Percentiles rank a stretch among this genome's conserved stretches.
Conservation (phyloP, 2,888 invertebrate genomes). For the Netelia virgata region DNA sequence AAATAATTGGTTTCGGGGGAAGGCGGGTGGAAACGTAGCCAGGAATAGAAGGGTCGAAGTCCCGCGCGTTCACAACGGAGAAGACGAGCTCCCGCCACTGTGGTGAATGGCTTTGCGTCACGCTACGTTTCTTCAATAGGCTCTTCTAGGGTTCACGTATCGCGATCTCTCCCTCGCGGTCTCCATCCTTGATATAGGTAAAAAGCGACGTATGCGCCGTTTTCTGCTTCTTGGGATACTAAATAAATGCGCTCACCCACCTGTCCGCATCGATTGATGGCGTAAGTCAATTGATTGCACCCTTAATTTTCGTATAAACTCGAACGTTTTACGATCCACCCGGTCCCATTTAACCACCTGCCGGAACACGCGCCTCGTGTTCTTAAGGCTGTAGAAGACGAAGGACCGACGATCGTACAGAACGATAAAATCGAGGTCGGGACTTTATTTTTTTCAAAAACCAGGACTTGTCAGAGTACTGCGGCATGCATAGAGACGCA, state of each 20-base stretch:
- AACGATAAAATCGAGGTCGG: conserved; percentile 43
- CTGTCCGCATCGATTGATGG: conserved; percentile 33
- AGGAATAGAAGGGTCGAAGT: conserved; percentile 73
- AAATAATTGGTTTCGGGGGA: conserved; percentile 80
- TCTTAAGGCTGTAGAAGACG: background rate
- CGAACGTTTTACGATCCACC: conserved; percentile 24
- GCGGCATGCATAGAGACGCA: conserved; percentile 1
- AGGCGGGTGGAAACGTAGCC: conserved; percentile 43
- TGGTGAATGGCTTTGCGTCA: conserved; percentile 78
- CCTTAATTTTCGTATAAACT: conserved; percentile 29
- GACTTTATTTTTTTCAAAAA: conserved; percentile 14
- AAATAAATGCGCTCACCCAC: conserved; percentile 20
- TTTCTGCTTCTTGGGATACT: conserved; percentile 14
- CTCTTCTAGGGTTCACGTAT: conserved; percentile 18
- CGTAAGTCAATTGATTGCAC: conserved; percentile 29
- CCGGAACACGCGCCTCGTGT: background rate
- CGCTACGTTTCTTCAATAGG: conserved; percentile 76
- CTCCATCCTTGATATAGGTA: background rate
- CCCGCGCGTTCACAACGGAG: conserved; percentile 60
- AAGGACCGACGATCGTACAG: conserved; percentile 17
- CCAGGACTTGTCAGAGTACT: conserved; percentile 4
- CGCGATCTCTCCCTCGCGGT: conserved; percentile 31
- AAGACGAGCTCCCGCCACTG: conserved; percentile 56
- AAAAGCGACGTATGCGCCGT: conserved; percentile 2
- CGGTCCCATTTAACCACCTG: conserved; percentile 16